Evolutionary conservation across 1,140 invertebrate genomes (phyloP), one percentile per base, ranked within the genome.

Genomic region (Glossosoma conforme): DNA sequence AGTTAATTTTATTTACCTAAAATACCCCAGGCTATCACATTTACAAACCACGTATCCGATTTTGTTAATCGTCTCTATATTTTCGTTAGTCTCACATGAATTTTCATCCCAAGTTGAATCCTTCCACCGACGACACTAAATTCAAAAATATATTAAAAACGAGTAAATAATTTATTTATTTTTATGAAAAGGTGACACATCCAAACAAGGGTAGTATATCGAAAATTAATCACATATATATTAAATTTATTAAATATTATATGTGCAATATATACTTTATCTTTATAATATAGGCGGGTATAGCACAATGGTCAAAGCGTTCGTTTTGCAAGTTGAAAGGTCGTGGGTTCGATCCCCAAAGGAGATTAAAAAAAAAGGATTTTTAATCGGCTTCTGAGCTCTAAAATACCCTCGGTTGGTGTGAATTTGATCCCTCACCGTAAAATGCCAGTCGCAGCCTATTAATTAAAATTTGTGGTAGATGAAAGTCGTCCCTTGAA

Each of bases 81-180:
- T 57, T 6, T 43, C 40, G 32, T 52, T 52, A n/a, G 44, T 44
- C 24, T 52, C 44, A 28, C 54, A 57, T 18, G 44, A 22, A 0
- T 8, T 21, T 9, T 45, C 32, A 24, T 47, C 33, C 54, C 54
- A 57, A 32, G 21, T 18, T 40, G 19, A 17, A n/a, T 25, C 28
- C 19, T 38, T 52, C 54, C 54, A 57, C 40, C 30, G 28, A 18
- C 49, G 44, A 43, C 54, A 57, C 54, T 57, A 24, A 33, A 52
- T n/a, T n/a, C n/a, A n/a, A n/a, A n/a, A n/a, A 52, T n/a, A 49
- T 21, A 6, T 10, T 2, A 20, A 47, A 47, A 38, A 38, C 22
- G 5, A 46, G 24, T 24, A 5, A 5, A 42, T 11, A n/a, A 22
- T 22, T 13, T 21, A 3, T 2, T 21, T 3, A 2, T 9, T 2